A percentile compares a stretch with the other conserved stretches of the same genome.
Conservation (phyloP, 2,888 invertebrate species). For the Tachina lurida region DNA sequence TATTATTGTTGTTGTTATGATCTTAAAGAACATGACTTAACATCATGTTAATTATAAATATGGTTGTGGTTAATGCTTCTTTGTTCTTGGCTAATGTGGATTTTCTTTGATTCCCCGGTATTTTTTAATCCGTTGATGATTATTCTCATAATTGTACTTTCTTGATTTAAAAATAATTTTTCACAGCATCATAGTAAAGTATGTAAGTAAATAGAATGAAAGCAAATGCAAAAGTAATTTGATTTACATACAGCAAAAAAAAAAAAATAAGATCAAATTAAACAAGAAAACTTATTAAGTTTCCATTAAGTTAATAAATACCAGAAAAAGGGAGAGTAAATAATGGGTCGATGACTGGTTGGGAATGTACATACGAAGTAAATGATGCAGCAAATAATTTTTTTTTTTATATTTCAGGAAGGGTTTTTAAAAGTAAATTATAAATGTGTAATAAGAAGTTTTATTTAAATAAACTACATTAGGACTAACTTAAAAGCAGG, state of each 20-base stretch:
- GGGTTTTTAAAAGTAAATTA: background rate
- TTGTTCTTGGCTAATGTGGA: background rate
- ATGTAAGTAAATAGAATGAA: conserved; percentile 13
- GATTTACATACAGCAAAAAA: conserved; percentile 31
- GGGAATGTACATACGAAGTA: background rate
- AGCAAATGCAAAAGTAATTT: conserved; percentile 41
- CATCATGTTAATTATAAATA: conserved; percentile 52
- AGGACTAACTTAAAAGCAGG: no score
- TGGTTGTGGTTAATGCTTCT: conserved; percentile 33
- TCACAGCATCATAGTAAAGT: conserved; percentile 18
- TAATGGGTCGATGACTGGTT: background rate
- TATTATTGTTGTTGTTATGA: conserved; percentile 44
- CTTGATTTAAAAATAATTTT: conserved; percentile 26
- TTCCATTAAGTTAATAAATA: conserved; percentile 16
- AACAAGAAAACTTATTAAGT: conserved; percentile 42
- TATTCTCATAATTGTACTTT: conserved; percentile 26
- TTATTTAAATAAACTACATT: no score
- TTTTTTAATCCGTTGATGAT: conserved; percentile 18
- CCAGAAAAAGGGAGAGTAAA: conserved; percentile 54
- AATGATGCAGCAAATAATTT: background rate
- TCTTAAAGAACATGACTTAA: conserved; percentile 51
- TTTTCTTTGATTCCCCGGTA: conserved; percentile 15
- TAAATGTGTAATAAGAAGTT: no score
- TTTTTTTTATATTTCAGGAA: background rate
- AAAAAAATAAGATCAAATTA: conserved; percentile 15